A percentile compares a stretch with the other conserved stretches of the same genome.
Evolutionary conservation across 2,113 vertebrate genomes (phyloP).

Genomic region (Gallinago media): DNA sequence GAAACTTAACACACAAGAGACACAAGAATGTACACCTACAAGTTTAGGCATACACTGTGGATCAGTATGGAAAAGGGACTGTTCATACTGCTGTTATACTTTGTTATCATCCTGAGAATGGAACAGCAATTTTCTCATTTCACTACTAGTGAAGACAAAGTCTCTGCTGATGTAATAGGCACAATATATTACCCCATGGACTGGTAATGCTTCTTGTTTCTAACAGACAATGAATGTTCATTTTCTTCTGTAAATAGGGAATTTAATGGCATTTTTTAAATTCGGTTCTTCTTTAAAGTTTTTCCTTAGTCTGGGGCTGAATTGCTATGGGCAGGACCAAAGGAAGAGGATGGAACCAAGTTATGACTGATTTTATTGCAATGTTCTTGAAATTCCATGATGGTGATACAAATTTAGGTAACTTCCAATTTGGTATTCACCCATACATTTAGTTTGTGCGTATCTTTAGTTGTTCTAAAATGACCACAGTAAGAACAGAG

Average conservation of each 20-base stretch:
- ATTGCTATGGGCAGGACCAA: not conserved
- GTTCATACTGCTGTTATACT: accelerated
- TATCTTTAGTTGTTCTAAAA: not conserved
- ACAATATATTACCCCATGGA: not conserved
- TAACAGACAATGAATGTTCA: not conserved
- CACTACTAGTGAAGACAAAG: not conserved
- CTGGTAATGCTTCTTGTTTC: not conserved
- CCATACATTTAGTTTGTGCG: accelerated
- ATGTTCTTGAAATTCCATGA: not conserved
- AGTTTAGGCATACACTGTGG: not conserved
- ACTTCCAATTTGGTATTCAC: not conserved
- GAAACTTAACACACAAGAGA: not conserved
- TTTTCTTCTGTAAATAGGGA: not conserved
- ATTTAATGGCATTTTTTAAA: not conserved
- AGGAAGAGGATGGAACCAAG: not conserved
- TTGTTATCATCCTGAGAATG: not conserved
- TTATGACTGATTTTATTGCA: not conserved
- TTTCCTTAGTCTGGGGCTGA: not conserved
- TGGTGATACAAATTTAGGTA: accelerated
- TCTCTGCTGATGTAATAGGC: not conserved
- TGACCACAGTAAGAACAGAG: accelerated
- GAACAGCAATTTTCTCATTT: not conserved
- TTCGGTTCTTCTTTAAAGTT: not conserved
- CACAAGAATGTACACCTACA: not conserved
- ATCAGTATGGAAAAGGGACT: not conserved